These are phyloP conservation scores for Trochalopteron elliotii DNA, from an alignment of 2,113 vertebrate genomes.

Conservation along the genomic window DNA sequence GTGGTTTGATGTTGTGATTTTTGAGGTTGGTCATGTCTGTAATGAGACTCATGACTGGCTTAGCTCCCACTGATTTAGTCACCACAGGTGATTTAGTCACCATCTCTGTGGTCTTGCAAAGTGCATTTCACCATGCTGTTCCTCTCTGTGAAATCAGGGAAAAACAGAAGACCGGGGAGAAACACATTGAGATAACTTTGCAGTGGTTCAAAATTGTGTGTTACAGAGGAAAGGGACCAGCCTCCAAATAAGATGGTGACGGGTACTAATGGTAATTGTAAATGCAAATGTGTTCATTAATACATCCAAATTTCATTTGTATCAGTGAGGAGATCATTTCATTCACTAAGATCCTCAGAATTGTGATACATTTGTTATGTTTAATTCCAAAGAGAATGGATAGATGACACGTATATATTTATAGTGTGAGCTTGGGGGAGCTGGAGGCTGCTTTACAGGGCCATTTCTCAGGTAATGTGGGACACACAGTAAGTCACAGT, in stretches of 20 bases:
- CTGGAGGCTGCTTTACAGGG: background rate
- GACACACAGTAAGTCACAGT: background rate
- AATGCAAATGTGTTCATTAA: background rate
- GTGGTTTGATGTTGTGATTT: background rate
- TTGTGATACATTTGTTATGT: background rate
- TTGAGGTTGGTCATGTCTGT: background rate
- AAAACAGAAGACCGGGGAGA: background rate
- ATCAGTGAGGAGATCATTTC: background rate
- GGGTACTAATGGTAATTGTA: background rate
- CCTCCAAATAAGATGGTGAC: rapidly evolving
- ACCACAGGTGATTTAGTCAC: background rate
- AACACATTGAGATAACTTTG: background rate
- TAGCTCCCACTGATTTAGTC: background rate
- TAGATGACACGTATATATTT: background rate
- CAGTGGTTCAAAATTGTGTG: rapidly evolving
- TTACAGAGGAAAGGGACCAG: background rate
- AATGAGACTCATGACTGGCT: background rate
- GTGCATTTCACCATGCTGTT: background rate
- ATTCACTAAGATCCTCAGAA: background rate
- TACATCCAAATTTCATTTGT: background rate
- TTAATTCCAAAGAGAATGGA: background rate
- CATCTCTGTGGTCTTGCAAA: background rate
- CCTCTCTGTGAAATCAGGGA: background rate
- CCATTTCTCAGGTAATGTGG: background rate
- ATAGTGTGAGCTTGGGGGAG: background rate